Evolutionary conservation across 2,113 vertebrate species (phyloP).

Genomic region (Pantherophis guttatus): DNA sequence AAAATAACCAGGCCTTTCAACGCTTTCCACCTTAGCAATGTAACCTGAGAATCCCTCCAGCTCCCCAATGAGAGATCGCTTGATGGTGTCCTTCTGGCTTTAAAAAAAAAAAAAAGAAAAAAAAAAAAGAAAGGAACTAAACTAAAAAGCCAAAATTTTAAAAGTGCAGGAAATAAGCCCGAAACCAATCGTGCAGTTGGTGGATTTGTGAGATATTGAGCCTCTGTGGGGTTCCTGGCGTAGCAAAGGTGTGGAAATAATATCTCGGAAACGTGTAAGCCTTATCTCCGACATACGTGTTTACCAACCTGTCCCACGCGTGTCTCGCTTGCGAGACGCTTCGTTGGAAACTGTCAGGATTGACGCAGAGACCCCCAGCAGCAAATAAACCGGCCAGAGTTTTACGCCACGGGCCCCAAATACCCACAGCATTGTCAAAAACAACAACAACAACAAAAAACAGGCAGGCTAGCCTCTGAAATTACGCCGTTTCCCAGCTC

Average conservation of each 20-base stretch:
- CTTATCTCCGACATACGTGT: not conserved
- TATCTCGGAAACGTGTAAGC: conserved; percentile 36
- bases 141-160: conserved; percentile 59
- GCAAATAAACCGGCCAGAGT: conserved; percentile 18
- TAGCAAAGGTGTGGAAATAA: conserved; percentile 29
- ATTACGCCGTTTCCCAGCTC: conserved; percentile 56
- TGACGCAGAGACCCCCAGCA: conserved; percentile 37
- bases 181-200: conserved; percentile 51
- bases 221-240: conserved; percentile 9
- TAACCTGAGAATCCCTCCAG: conserved; percentile 71
- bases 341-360: conserved; percentile 42
- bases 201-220: conserved; percentile 37
- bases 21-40: conserved; percentile 67
- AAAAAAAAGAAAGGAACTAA: conserved; percentile 55
- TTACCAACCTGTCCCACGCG: not conserved
- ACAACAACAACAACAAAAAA: not conserved
- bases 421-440: conserved; percentile 5
- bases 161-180: conserved; percentile 40
- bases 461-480: conserved; percentile 43
- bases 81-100: conserved; percentile 68
- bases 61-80: conserved; percentile 71
- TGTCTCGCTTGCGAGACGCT: not conserved
- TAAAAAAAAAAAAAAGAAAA: no score
- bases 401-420: conserved; percentile 21
- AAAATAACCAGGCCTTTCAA: conserved; percentile 73